Evolutionary conservation across 1,140 invertebrate species (phyloP).

Genomic region (Piezodorus guildinii): DNA sequence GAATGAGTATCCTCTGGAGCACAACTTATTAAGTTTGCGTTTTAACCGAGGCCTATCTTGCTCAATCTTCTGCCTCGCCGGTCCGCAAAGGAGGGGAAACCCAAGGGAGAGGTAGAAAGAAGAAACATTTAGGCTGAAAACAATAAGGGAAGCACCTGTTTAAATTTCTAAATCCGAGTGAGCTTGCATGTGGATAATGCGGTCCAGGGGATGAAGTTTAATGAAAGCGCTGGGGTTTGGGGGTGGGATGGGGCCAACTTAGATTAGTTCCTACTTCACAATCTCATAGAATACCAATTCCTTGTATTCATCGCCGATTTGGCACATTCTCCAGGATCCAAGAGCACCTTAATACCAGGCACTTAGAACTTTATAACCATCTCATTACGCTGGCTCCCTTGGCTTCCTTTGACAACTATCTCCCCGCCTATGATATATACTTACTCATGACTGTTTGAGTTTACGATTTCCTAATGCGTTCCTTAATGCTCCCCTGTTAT

Average conservation of each 20-base stretch:
- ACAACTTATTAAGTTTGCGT: no score
- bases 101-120: no score
- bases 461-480: no score
- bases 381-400: not conserved
- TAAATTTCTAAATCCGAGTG: conserved; percentile 11
- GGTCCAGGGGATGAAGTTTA: conserved; percentile 17
- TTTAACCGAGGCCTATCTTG: no score
- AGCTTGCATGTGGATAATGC: conserved; percentile 17
- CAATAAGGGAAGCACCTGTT: conserved; percentile 1
- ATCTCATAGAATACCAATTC: conserved; percentile 21
- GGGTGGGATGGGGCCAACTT: conserved; percentile 9
- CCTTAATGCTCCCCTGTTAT: no score
- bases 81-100: no score
- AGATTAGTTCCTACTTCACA: conserved; percentile 20
- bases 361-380: conserved; percentile 14
- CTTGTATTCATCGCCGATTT: conserved; percentile 20
- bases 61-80: no score
- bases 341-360: conserved; percentile 1
- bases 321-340: not conserved
- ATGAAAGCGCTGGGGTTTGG: conserved; percentile 12
- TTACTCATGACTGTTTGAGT: no score
- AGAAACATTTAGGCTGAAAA: no score
- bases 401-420: no score
- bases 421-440: no score
- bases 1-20: no score